phyloP scores from a whole-genome alignment of 2,113 vertebrate species.

The Edolisoma coerulescens region DNA sequence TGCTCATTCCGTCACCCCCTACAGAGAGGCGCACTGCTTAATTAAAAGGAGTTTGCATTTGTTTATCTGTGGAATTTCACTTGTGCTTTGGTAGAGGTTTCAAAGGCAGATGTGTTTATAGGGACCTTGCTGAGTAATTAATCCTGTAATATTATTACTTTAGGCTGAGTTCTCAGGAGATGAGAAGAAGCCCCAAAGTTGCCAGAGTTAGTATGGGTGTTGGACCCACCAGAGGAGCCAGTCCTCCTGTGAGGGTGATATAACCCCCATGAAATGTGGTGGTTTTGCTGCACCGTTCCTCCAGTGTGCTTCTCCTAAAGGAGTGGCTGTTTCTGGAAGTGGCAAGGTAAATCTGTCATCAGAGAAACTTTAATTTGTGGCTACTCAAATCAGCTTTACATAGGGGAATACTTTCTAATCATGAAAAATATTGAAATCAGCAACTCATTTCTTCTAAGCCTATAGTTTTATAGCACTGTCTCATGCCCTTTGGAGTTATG shows the following conservation, averaged over 20 bases:
- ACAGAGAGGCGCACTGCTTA: slow-evolving; percentile 44
- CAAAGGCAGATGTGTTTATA: slow-evolving; percentile 1
- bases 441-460: neutral
- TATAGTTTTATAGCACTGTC: neutral
- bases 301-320: neutral
- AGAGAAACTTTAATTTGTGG: neutral
- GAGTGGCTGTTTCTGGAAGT: neutral
- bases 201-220: neutral
- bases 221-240: neutral
- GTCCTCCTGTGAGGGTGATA: neutral
- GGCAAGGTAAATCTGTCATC: neutral
- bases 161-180: neutral
- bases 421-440: neutral
- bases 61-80: slow-evolving; percentile 64
- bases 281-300: neutral
- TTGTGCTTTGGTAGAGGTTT: slow-evolving; percentile 42
- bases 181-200: neutral
- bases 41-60: slow-evolving; percentile 62
- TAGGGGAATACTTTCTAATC: neutral
- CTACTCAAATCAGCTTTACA: neutral
- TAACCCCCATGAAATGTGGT: neutral
- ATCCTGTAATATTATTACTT: neutral
- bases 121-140: slow-evolving; percentile 22
- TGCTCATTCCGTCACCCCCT: neutral
- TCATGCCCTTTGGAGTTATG: neutral